These are phyloP conservation scores for Sitodiplosis mosellana DNA, from an alignment of 1,140 invertebrate genomes.

Conservation along the genomic window DNA sequence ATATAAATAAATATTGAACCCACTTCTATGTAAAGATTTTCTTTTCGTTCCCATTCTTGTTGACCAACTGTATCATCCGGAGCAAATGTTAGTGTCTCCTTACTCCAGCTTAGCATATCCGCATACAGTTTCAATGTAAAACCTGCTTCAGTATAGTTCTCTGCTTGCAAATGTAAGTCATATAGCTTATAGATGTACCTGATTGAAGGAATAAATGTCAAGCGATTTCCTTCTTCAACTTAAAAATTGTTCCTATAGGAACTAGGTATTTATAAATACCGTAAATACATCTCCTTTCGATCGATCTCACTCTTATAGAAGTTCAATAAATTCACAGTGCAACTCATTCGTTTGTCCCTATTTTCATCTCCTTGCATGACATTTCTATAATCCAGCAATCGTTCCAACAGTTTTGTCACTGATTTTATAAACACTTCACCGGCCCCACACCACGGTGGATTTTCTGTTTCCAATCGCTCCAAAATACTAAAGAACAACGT, in stretches of 20 bases:
- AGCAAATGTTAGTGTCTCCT: slow-evolving; percentile 35
- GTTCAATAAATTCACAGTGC: slow-evolving; percentile 90
- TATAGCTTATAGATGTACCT: slow-evolving; percentile 90
- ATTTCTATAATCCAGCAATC: slow-evolving; percentile 78
- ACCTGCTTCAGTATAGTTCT: slow-evolving; percentile 91
- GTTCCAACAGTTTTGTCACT: slow-evolving; percentile 71
- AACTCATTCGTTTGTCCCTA: slow-evolving; percentile 86
- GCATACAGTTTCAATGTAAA: slow-evolving; percentile 89
- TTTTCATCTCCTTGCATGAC: slow-evolving; percentile 86
- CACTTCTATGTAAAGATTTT: slow-evolving; percentile 68
- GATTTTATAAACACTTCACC: slow-evolving; percentile 82
- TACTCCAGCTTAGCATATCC: slow-evolving; percentile 74
- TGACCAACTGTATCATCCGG: slow-evolving; percentile 33
- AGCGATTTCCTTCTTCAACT: background rate
- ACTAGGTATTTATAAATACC: slow-evolving; percentile 17
- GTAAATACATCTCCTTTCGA: slow-evolving; percentile 87
- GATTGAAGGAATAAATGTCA: background rate
- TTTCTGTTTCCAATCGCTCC: slow-evolving; percentile 67
- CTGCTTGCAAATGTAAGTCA: slow-evolving; percentile 79
- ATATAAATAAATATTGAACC: background rate
- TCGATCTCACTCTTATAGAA: slow-evolving; percentile 95
- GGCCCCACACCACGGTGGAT: slow-evolving; percentile 75
- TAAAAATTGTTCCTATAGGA: background rate
- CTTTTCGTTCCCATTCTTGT: slow-evolving; percentile 83
- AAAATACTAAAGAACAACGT: slow-evolving; percentile 55